Evolutionary conservation across 2,888 invertebrate species (phyloP).

Genomic region (Halocaridina rubra): DNA sequence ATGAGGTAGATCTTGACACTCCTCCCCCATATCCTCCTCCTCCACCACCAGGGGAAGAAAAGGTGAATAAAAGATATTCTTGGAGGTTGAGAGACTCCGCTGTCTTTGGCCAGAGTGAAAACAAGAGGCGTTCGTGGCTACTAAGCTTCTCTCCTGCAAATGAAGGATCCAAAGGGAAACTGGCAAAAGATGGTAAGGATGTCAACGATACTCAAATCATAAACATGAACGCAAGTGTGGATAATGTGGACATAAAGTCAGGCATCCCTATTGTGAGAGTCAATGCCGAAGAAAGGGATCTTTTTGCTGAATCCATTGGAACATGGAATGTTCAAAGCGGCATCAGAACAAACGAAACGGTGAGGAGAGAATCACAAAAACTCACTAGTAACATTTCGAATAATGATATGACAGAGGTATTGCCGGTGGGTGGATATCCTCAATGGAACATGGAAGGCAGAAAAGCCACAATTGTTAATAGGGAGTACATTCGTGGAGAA

Average conservation of each 20-base stretch:
- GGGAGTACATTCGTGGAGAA: slow-evolving; percentile 29
- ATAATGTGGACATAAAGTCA: slow-evolving; percentile 15
- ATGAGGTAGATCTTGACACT: slow-evolving; percentile 40
- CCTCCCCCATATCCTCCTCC: slow-evolving; percentile 47
- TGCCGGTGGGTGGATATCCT: neutral
- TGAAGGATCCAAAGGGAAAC: slow-evolving; percentile 33
- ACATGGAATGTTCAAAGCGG: slow-evolving; percentile 21
- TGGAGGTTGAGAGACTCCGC: slow-evolving; percentile 51
- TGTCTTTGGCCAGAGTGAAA: slow-evolving; percentile 50
- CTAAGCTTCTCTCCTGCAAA: slow-evolving; percentile 33
- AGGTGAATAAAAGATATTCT: slow-evolving; percentile 29
- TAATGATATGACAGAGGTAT: slow-evolving; percentile 4
- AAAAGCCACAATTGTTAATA: slow-evolving; percentile 18
- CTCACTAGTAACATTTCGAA: slow-evolving; percentile 7
- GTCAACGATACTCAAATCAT: slow-evolving; percentile 35
- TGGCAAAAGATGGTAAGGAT: slow-evolving; percentile 56
- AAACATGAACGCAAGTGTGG: slow-evolving; percentile 9
- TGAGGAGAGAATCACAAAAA: slow-evolving; percentile 6
- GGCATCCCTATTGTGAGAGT: slow-evolving; percentile 17
- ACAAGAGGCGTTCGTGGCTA: slow-evolving; percentile 51
- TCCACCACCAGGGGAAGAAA: slow-evolving; percentile 37
- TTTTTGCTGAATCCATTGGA: neutral
- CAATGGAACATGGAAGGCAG: slow-evolving; percentile 31
- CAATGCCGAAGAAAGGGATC: neutral
- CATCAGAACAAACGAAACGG: neutral